Evolutionary conservation across 2,797 vertebrate species (phyloP), one percentile per base, ranked within the genome.

Genomic region (Eurystomus glaucurus): DNA sequence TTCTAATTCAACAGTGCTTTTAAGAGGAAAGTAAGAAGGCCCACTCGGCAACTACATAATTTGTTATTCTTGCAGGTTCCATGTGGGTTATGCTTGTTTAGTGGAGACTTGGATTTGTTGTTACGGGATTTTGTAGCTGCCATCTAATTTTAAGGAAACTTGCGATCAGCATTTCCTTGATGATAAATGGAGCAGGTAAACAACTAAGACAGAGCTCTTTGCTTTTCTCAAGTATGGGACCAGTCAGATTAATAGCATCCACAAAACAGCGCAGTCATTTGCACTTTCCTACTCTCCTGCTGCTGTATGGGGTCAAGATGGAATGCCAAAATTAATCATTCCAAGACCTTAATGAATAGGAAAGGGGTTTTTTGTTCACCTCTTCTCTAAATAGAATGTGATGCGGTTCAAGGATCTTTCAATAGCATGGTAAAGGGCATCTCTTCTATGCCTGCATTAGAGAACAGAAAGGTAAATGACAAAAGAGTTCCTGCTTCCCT

Each of bases 121-220:
- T 39, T 74, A 51, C 10, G 25, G 3, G 2, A 3, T n/a, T 81
- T 89, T 84, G 39, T 74, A 62, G 35, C 39, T 91, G 68, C 33
- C 23, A 84, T 1, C 60, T 93, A 54, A 87, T 92, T 81, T 79
- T 95, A 57, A 92, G 58, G 19, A 84, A 92, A 78, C n/a, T 57
- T 41, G 31, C 50, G 31, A 88, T 86, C 68, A 91, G 57, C 29
- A 46, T 81, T 85, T 85, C 50, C n/a, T 77, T 62, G 35, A 66
- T 68, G 54, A 92, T 83, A 76, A 86, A 87, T 74, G 65, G 75
- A 69, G 35, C 82, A 94, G 51, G 25, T 88, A 69, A 92, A 86
- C 61, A 84, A 29, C 46, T 52, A 72, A 85, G 29, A 85, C n/a
- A 20, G 45, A 93, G 60, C 71, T 76, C 70, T 77, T 71, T 77